Evolutionary conservation across 2,797 vertebrate species (phyloP).

Genomic region (Coranthus polyacanthus): DNA sequence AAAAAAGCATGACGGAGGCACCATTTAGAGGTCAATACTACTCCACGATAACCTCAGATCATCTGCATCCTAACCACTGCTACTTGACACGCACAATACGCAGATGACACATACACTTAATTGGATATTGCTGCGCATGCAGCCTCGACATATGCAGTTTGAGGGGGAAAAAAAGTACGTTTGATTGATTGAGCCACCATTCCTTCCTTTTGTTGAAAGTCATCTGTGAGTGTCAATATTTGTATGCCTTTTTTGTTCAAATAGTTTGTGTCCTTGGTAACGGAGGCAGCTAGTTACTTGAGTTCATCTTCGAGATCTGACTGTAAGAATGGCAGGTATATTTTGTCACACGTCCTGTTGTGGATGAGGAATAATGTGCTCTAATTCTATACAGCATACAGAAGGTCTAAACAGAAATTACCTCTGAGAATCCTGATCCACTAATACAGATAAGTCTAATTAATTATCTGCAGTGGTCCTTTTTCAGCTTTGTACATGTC

Average conservation of each 20-base stretch:
- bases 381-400: constrained; percentile 34
- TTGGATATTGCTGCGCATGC: constrained; percentile 2
- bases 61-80: constrained; percentile 9
- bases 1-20: constrained; percentile 43
- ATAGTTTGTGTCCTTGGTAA: constrained; percentile 31
- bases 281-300: constrained; percentile 32
- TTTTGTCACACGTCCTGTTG: not conserved
- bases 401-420: constrained; percentile 49
- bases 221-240: constrained; percentile 7
- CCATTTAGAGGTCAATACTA: constrained; percentile 61
- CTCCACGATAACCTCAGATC: constrained; percentile 35
- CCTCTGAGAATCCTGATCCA: constrained; percentile 51
- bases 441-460: constrained; percentile 60
- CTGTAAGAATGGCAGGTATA: constrained; percentile 5
- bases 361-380: constrained; percentile 36
- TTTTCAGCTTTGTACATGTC: constrained; percentile 38
- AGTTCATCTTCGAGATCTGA: constrained; percentile 44
- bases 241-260: constrained; percentile 41
- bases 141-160: constrained; percentile 6
- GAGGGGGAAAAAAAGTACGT: not conserved
- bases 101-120: not conserved
- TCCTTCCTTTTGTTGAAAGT: not conserved
- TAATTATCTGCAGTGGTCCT: constrained; percentile 48
- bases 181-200: constrained; percentile 12
- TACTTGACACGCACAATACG: constrained; percentile 32